Base-by-base conservation (phyloP, 2,888 invertebrate species). In the Ichneumoninae sp. region DNA sequence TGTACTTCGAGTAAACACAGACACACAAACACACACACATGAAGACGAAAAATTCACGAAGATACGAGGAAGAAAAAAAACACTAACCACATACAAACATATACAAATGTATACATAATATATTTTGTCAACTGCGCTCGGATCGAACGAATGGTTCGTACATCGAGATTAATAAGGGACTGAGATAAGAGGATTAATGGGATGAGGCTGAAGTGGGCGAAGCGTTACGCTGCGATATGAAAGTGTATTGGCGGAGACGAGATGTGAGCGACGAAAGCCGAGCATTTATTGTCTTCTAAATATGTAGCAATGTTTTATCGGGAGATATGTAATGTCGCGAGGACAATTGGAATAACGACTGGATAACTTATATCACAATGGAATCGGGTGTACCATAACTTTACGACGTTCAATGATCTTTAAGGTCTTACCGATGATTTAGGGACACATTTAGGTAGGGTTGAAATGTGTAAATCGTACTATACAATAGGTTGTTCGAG, bases 401-500 rank as follows among this genome's bases (percentile, higher is more conserved):
- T 84, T 80, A 83, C 82, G 70, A 81, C 80, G 86, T 85, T 86
- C 80, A 74, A 82, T 74, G 81, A 81, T 81, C 50, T 63, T 19
- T 65, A 26, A 50, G 81, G 54, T 63, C 68, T 74, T 57, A 80
- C 44, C 69, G 47, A 80, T 66, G 44, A 71, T 76, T 16, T 71
- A 76, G 76, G 54, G 83, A 76, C 69, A 74, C 68, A 57, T n/a
- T 33, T 83, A 83, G 79, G 74, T 78, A 52, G 63, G 44, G 71
- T 76, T 65, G 66, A 75, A 66, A 76, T 80, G 80, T 83, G 83
- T 80, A 83, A 83, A 83, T 83, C 80, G 75, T 83, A 68, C 75
- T 75, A 81, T 66, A 80, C 76, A 76, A 76, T 86, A 87, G 86
- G 75, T 86, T 78, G 86, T 86, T 83, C 81, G 75, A 86, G 79